Evolutionary conservation across 2,797 vertebrate species (phyloP), one percentile per base, ranked within the genome.

Genomic region (Coregonus sp.): DNA sequence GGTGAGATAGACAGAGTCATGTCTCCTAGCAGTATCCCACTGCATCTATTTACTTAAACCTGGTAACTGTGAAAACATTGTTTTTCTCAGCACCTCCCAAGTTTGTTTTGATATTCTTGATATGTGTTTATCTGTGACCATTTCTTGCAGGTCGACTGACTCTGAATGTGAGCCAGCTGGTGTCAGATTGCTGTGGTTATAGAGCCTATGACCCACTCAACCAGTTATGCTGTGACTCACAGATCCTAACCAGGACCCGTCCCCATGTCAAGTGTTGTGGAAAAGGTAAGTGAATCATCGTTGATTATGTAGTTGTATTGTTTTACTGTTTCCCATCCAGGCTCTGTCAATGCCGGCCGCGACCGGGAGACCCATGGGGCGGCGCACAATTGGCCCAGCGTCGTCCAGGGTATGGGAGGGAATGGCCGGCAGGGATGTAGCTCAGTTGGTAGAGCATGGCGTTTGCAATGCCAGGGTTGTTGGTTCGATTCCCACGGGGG

Each of bases 171-270:
- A 66, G 63, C 63, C 63, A 66, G 63, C 63, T 66, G 7, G 79
- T 86, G 37, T 85, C 82, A 5, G 0, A 6, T 3, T 84, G 82
- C 76, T 87, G 87, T 71, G 81, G 70, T 4, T 5, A 56, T 3
- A 1, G 31, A 6, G 75, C 79, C 0, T 91, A 72, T 25, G 25
- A 83, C 65, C 5, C 68, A 3, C 73, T 83, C 14, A 86, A 81
- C 75, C 74, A 86, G 37, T 78, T 85, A 0, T 90, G 89, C 76
- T 90, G 88, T 56, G 0, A 59, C 1, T 73, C 18, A 50, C 70
- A 1, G 0, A 0, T 89, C 1, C 0, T 37, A 0, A 0, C 1
- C 25, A 89, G 51, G 70, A 25, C 83, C 40, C 29, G 0, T 0
- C 14, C 72, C 16, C 47, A 37, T 6, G 76, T 78, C 0, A 0